Conservation (phyloP, 2,113 vertebrate genomes). For the Geothlypis trichas region DNA sequence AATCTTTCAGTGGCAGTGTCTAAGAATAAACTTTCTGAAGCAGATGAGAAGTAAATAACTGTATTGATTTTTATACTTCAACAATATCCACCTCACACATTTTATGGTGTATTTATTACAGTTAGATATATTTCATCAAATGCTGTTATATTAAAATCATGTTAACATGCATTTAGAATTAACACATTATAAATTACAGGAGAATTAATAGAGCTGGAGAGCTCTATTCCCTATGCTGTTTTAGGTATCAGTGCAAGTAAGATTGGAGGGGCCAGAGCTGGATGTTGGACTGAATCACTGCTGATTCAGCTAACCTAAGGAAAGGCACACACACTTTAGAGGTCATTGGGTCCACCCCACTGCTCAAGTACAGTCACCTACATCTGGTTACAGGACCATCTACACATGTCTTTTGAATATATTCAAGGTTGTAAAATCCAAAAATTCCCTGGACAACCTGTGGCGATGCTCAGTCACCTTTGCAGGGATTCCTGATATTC, state of each 20-base stretch:
- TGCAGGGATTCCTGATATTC: neutral
- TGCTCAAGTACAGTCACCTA: neutral
- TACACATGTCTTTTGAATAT: neutral
- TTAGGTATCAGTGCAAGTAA: neutral
- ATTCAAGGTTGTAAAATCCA: neutral
- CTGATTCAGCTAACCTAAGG: neutral
- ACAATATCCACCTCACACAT: neutral
- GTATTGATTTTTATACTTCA: neutral
- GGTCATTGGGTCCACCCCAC: neutral
- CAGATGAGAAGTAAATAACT: neutral
- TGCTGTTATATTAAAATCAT: neutral
- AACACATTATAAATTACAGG: neutral
- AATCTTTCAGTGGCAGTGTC: neutral
- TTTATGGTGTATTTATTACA: neutral
- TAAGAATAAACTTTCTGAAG: neutral
- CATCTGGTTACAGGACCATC: neutral
- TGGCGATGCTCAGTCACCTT: neutral
- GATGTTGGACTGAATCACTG: neutral
- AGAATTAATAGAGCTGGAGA: neutral
- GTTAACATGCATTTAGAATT: neutral
- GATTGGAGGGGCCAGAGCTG: neutral
- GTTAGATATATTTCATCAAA: neutral
- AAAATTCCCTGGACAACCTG: neutral
- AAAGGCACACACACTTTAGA: neutral
- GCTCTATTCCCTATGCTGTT: neutral